Evolutionary conservation across 2,888 invertebrate genomes (phyloP), one percentile per base, ranked within the genome.

Genomic region (Cheilosia grossa): DNA sequence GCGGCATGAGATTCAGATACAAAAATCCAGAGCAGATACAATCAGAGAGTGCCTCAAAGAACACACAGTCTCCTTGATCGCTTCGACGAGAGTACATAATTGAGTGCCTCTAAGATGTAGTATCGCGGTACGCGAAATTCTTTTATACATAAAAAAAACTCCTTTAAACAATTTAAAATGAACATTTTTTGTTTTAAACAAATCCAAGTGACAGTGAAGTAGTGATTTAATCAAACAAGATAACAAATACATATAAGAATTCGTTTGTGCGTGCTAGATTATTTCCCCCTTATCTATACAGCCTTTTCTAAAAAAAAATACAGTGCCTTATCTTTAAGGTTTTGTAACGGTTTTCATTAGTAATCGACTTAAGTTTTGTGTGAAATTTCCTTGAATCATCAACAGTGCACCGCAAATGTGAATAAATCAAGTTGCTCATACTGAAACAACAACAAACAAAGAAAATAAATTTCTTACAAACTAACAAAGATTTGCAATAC

Each of bases 21-120:
- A 3, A 19, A 70, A 75, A 64, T 70, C 37, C 69, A 70, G 63
- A 82, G 81, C 82, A 58, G 78, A 83, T 74, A 59, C 79, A 83
- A 83, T 75, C 83, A 75, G 80, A 83, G 80, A 83, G 59, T 59
- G 63, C 59, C 69, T 73, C 64, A 80, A 70, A 74, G 74, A 83
- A 83, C 74, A 77, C 64, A 56, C 74, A 83, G 83, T 83, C 74
- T 83, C 74, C 79, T 80, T 83, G 74, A 70, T 79, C 64, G 64
- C 79, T 74, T 70, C 58, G 47, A 64, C 58, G 59, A 73, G 72
- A 73, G 73, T 49, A 74, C 30, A 30, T 30, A 30, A 79, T 66
- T 42, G 63, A 64, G 42, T 69, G 69, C 19, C 17, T 66, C 49
- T 67, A 74, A 59, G 49, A 83, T 83, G 83, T 74, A 74, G 74